phyloP scores from a whole-genome alignment of 64 coral and sea anemone genomes.

The Dendronephthya gigantea region DNA sequence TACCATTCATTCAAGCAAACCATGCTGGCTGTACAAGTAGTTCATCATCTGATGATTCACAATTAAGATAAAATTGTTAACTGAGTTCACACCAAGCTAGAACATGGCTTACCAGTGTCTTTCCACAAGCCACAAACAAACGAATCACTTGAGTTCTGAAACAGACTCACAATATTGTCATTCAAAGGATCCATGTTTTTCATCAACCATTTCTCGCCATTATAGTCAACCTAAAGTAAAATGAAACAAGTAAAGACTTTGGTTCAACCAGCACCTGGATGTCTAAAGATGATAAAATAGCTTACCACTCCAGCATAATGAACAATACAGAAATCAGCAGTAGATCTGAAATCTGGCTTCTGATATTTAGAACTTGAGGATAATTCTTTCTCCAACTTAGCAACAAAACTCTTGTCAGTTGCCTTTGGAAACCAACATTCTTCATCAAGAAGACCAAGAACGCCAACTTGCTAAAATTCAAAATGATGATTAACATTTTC shows the following conservation, averaged over 20 bases:
- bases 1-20: too few species aligned
- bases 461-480: constrained; percentile 68
- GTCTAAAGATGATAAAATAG: too few species aligned
- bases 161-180: constrained; percentile 75
- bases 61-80: too few species aligned
- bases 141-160: constrained; percentile 77
- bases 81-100: too few species aligned
- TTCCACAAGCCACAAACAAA: constrained; percentile 90
- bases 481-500: not conserved
- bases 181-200: constrained; percentile 98
- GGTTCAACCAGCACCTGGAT: too few species aligned
- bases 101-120: constrained; percentile 52
- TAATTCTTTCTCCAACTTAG: constrained; percentile 81
- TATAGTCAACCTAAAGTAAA: constrained; percentile 79
- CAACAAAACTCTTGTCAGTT: constrained; percentile 73
- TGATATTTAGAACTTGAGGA: constrained; percentile 71
- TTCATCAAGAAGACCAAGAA: constrained; percentile 87
- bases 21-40: too few species aligned
- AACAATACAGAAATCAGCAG: constrained; percentile 72
- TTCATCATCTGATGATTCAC: too few species aligned
- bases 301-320: constrained; percentile 93
- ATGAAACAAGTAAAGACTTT: too few species aligned
- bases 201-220: constrained; percentile 62
- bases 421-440: constrained; percentile 99
- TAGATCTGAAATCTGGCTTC: constrained; percentile 80